A percentile compares a stretch with the other conserved stretches of the same genome.
phyloP scores from a whole-genome alignment of 2,797 vertebrate species.

The Urophycis tenuis region DNA sequence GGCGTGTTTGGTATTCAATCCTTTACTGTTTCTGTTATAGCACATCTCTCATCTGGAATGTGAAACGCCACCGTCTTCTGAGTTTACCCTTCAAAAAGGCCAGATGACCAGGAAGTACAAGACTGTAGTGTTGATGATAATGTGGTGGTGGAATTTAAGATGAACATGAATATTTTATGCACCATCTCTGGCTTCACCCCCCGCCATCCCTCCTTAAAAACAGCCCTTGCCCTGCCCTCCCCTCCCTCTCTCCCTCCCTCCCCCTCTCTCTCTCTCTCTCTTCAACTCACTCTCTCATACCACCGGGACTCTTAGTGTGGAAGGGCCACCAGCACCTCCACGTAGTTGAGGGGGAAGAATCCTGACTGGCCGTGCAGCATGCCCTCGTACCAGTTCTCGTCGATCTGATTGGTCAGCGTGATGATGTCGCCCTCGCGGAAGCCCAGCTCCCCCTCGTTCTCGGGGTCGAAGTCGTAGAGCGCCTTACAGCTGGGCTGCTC shows the following conservation, averaged over 20 bases:
- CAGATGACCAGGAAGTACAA: constrained; percentile 58
- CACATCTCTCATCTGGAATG: constrained; percentile 51
- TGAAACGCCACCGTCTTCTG: constrained; percentile 46
- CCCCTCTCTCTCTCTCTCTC: constrained; percentile 24
- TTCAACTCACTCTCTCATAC: constrained; percentile 33
- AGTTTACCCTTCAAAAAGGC: constrained; percentile 41
- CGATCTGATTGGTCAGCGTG: constrained; percentile 97
- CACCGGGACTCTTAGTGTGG: constrained; percentile 72
- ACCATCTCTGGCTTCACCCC: constrained; percentile 45
- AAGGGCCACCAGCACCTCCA: constrained; percentile 89
- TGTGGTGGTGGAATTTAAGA: constrained; percentile 41
- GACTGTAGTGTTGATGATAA: constrained; percentile 44
- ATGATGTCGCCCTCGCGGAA: constrained; percentile 95
- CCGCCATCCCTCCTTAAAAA: constrained; percentile 12
- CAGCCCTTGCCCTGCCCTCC: constrained; percentile 9
- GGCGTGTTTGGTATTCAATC: constrained; percentile 16
- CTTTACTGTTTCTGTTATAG: background rate
- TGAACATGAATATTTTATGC: constrained; percentile 48
- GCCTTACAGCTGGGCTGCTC: constrained; percentile 97
- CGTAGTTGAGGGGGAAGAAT: constrained; percentile 98
- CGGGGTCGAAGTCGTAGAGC: constrained; percentile 93
- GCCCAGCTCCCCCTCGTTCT: constrained; percentile 95
- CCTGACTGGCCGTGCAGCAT: constrained; percentile 91
- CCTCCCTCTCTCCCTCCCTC: constrained; percentile 29
- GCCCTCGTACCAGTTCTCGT: constrained; percentile 99